Percentiles rank a stretch among this genome's conserved stretches.
These are phyloP conservation scores for Chlorodrepanis virens DNA, from an alignment of 2,113 vertebrate genomes.

Conservation along the genomic window DNA sequence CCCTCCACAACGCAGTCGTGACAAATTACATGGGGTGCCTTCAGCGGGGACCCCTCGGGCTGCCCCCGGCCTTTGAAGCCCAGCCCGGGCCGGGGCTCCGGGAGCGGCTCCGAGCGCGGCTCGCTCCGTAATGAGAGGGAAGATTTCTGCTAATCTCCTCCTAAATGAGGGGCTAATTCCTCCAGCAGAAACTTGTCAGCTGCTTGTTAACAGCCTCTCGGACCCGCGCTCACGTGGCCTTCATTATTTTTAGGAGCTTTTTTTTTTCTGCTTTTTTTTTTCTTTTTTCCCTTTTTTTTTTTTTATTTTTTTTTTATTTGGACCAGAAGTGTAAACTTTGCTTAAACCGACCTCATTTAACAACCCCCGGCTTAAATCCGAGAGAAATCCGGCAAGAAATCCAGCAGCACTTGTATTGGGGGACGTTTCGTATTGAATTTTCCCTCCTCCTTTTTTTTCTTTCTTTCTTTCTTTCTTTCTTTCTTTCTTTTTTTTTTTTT, in stretches of 20 bases:
- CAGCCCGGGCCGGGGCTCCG: background rate
- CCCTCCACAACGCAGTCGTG: background rate
- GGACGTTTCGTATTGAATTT: too few relatives aligned
- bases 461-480: too few relatives aligned
- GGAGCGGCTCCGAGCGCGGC: background rate
- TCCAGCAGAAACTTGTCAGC: slow-evolving; percentile 74
- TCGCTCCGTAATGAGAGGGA: slow-evolving; percentile 46
- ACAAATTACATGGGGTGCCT: slow-evolving; percentile 6
- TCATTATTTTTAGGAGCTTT: background rate
- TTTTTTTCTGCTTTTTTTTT: too few relatives aligned
- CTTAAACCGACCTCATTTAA: too few relatives aligned
- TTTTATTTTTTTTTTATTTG: slow-evolving; percentile 44
- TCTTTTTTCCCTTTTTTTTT: slow-evolving; percentile 25
- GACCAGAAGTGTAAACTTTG: too few relatives aligned
- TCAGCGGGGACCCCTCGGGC: background rate
- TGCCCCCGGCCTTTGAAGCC: background rate
- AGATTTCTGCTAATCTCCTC: slow-evolving; percentile 72
- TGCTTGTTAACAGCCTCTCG: slow-evolving; percentile 75
- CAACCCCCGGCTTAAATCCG: too few relatives aligned
- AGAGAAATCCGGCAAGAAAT: too few relatives aligned
- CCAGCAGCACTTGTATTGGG: too few relatives aligned
- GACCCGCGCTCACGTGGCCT: background rate
- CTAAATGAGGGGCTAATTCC: slow-evolving; percentile 75
- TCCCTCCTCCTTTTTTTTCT: too few relatives aligned
- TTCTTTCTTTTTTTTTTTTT: background rate